phyloP scores from a whole-genome alignment of 2,797 vertebrate species.

The Lophius americanus region DNA sequence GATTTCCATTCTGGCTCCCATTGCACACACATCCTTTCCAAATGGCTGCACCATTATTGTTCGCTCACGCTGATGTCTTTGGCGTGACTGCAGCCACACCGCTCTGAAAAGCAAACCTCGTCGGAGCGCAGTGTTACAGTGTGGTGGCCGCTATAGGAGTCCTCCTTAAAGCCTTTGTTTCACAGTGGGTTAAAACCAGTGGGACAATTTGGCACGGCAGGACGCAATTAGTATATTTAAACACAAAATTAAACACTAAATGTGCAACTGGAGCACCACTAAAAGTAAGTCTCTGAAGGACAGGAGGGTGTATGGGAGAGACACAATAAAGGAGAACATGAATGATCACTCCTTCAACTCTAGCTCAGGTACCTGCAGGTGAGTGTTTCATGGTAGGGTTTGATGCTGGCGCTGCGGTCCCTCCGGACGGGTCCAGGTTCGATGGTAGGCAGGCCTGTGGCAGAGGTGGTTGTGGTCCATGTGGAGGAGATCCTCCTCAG shows the following conservation, averaged over 20 bases:
- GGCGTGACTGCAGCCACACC: conserved; percentile 38
- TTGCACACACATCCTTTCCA: conserved; percentile 57
- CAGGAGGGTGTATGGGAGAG: not conserved
- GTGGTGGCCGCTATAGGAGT: conserved; percentile 14
- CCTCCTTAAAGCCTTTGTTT: conserved; percentile 12
- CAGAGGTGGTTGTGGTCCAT: conserved; percentile 98
- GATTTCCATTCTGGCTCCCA: conserved; percentile 67
- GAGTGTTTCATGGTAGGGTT: conserved; percentile 87
- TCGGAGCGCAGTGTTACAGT: conserved; percentile 30
- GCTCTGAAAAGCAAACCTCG: conserved; percentile 36
- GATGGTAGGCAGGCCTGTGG: conserved; percentile 94
- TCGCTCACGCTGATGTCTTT: conserved; percentile 56
- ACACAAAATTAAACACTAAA: not conserved
- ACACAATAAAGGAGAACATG: not conserved
- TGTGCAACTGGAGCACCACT: conserved; percentile 1
- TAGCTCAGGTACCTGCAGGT: conserved; percentile 83
- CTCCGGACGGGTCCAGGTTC: conserved; percentile 93
- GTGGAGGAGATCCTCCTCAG: conserved; percentile 94
- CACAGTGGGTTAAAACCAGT: not conserved
- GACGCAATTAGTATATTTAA: conserved; percentile 7
- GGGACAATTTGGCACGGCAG: not conserved
- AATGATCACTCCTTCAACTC: not conserved
- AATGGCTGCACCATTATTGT: conserved; percentile 58
- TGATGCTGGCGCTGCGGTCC: conserved; percentile 94
- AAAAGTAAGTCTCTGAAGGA: not conserved